Evolutionary conservation across 2,888 invertebrate genomes (phyloP).

Genomic region (Exocentrus adspersus): DNA sequence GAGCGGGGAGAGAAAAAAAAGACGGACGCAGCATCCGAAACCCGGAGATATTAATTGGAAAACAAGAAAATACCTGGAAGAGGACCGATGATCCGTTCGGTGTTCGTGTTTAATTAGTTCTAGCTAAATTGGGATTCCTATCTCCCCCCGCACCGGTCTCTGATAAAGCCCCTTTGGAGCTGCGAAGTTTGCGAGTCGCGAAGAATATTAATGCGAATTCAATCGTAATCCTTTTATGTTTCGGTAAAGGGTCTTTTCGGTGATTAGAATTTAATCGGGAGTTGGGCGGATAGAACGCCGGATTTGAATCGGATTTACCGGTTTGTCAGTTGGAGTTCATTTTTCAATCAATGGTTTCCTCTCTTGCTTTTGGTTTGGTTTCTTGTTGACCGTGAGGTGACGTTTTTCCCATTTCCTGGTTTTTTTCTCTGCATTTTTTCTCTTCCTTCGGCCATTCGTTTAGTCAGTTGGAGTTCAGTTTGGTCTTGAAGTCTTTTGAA

Average conservation of each 20-base stretch:
- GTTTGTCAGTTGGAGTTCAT: too few relatives aligned
- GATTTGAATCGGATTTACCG: too few relatives aligned
- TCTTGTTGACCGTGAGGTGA: too few relatives aligned
- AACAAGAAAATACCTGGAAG: slow-evolving; percentile 34
- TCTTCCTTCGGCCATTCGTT: too few relatives aligned
- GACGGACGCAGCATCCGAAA: slow-evolving; percentile 26
- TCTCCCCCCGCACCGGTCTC: background rate
- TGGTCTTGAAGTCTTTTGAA: too few relatives aligned
- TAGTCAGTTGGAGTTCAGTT: too few relatives aligned
- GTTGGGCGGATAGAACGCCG: background rate
- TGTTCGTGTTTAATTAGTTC: slow-evolving; percentile 33
- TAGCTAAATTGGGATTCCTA: slow-evolving; percentile 15
- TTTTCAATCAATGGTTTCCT: too few relatives aligned
- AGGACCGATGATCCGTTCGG: slow-evolving; percentile 33
- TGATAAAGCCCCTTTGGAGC: background rate
- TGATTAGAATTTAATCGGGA: background rate
- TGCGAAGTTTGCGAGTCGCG: slow-evolving; percentile 4
- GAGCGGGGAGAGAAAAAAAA: too few relatives aligned
- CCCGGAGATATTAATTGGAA: slow-evolving; percentile 41
- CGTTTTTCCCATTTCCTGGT: too few relatives aligned
- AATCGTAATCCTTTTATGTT: slow-evolving; percentile 29
- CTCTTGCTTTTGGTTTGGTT: too few relatives aligned
- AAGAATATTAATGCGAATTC: slow-evolving; percentile 30
- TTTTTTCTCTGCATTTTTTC: too few relatives aligned
- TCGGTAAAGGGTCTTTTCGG: background rate